Base-by-base conservation (phyloP, 1,140 invertebrate genomes). In the Nephila pilipes region DNA sequence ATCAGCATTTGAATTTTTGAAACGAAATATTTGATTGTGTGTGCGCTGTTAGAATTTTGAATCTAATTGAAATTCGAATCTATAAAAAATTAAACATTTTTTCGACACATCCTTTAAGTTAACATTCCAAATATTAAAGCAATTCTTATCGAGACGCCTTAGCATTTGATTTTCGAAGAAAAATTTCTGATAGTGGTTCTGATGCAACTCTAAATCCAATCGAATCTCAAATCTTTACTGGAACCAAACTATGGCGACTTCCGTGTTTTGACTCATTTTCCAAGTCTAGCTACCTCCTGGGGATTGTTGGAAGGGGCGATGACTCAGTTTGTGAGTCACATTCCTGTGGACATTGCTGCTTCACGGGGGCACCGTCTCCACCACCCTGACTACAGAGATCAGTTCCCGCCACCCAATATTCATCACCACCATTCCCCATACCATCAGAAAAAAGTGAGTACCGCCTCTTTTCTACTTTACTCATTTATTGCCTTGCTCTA, bases 321-420 rank as follows among this genome's bases (percentile, higher is more conserved):
- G 93, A 93, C 93, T 85, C 93, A 93, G 57, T 93, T 90, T 32
- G 87, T 93, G 83, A 93, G 93, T 87, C 93, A 93, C 87, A 93
- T 93, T 90, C 93, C 93, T 5, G 93, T 93, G 85, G 93, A 93
- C 57, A 93, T 93, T 6, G 93, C 93, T 20, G 93, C 79, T 29
- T 89, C 93, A 14, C 60, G 87, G 36, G 75, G 87, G 12, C 93
- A 80, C 46, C 63, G 88, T 10, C 93, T n/a, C 12, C 75, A 90
- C 69, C 87, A 83, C 32, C 80, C 46, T 18, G 87, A 85, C 36
- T 90, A 90, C 55, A 81, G 75, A 29, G 88, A 80, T 63, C 63
- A 38, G n/a, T 69, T 54, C 36, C 57, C 81, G 18, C 90, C 90
- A 2, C 90, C 87, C 32, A 55, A 36, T 63, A 55, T 58, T 12